A percentile compares a stretch with the other conserved stretches of the same genome.
phyloP scores from a whole-genome alignment of 37 sponge, comb jelly and placozoan genomes.

The Mnemiopsis leidyi region DNA sequence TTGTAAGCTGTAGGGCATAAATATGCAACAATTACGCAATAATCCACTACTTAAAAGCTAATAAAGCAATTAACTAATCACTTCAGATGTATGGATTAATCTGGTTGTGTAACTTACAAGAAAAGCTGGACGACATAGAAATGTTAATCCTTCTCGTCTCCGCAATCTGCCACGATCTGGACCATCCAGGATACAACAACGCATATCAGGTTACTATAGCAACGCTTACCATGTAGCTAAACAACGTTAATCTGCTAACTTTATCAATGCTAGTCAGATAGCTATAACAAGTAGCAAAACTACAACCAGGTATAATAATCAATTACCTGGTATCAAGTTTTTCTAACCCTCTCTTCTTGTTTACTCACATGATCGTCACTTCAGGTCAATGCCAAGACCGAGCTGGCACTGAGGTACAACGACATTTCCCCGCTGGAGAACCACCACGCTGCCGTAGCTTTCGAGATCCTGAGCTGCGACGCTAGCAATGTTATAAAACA shows the following conservation, averaged over 20 bases:
- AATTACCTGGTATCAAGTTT: no score
- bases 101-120: slow-evolving; percentile 72
- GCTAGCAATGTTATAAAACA: neutral
- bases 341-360: no score
- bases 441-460: slow-evolving; percentile 85
- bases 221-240: no score
- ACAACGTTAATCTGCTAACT: no score
- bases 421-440: slow-evolving; percentile 92
- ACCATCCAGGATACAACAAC: slow-evolving; percentile 89
- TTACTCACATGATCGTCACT: no score
- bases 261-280: no score
- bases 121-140: slow-evolving; percentile 68
- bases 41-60: no score
- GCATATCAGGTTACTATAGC: slow-evolving; percentile 70
- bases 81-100: slow-evolving; percentile 87
- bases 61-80: neutral
- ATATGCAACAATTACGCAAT: neutral
- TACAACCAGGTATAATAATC: no score
- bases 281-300: no score
- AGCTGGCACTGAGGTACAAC: slow-evolving; percentile 84
- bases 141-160: slow-evolving; percentile 70
- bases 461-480: slow-evolving; percentile 70
- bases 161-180: slow-evolving; percentile 84
- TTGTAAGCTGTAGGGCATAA: no score
- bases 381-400: slow-evolving; percentile 83